These are phyloP conservation scores for Montipora sp. DNA, from an alignment of 64 coral and sea anemone genomes.

Conservation along the genomic window DNA sequence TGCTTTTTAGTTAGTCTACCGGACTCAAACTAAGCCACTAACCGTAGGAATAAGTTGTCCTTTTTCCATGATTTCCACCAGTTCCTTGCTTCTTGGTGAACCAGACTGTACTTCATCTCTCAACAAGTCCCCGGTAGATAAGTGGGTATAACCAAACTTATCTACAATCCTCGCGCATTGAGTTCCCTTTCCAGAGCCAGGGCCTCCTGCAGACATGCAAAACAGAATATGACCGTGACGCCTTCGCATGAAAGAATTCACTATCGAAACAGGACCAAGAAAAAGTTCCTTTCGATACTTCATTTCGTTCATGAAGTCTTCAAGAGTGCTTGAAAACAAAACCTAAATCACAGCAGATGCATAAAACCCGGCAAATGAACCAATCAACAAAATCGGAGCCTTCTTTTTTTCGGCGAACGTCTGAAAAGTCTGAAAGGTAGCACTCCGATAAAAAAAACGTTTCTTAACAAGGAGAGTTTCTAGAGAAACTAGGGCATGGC, in stretches of 20 bases:
- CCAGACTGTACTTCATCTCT: slow-evolving; percentile 89
- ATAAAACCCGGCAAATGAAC: no score
- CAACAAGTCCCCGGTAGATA: slow-evolving; percentile 94
- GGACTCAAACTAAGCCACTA: not conserved
- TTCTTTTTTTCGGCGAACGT: no score
- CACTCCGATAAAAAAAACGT: no score
- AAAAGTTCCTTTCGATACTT: not conserved
- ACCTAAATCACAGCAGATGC: no score
- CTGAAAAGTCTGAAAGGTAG: no score
- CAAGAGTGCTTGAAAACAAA: no score
- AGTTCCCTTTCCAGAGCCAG: slow-evolving; percentile 95
- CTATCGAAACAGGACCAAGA: not conserved
- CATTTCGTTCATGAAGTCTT: not conserved
- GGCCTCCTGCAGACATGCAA: slow-evolving; percentile 65
- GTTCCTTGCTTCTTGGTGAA: slow-evolving; percentile 74
- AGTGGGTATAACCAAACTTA: slow-evolving; percentile 80
- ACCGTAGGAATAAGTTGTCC: slow-evolving; percentile 93
- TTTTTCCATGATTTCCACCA: slow-evolving; percentile 89
- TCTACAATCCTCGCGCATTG: slow-evolving; percentile 92
- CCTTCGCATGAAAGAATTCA: not conserved
- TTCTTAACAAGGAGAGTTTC: no score
- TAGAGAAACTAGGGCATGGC: no score
- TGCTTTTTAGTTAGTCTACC: not conserved
- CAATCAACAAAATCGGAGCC: no score
- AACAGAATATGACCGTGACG: not conserved